These are phyloP conservation scores for Lordiphosa collinella DNA, from an alignment of 1,140 invertebrate genomes.

Conservation along the genomic window DNA sequence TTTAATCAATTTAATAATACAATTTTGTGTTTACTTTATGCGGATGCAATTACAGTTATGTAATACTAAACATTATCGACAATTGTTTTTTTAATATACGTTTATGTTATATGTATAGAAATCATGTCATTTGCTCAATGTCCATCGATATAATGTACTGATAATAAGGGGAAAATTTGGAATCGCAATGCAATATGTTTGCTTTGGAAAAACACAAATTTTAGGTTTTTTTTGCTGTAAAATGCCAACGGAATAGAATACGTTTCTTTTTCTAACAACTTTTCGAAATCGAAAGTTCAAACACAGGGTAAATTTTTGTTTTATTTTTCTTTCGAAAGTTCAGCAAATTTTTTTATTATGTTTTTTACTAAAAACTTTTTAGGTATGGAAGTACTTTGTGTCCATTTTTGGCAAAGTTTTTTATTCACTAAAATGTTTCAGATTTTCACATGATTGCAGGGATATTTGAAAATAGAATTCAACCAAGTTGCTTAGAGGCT, in stretches of 20 bases:
- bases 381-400: conserved; percentile 45
- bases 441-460: too few relatives aligned
- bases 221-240: too few relatives aligned
- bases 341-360: conserved; percentile 58
- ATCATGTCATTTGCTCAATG: conserved; percentile 37
- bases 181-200: conserved; percentile 17
- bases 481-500: not conserved
- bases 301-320: not conserved
- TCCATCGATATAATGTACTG: not conserved
- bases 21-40: conserved; percentile 13
- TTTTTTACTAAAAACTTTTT: too few relatives aligned
- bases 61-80: conserved; percentile 76
- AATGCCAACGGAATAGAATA: too few relatives aligned
- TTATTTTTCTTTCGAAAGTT: conserved; percentile 33
- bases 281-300: not conserved
- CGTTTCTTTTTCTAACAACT: too few relatives aligned
- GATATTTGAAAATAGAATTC: not conserved
- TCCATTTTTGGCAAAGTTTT: conserved; percentile 1
- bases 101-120: conserved; percentile 28
- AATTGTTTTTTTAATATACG: conserved; percentile 59
- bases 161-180: conserved; percentile 18
- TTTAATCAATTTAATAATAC: conserved; percentile 48
- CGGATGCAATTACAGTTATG: conserved; percentile 16
- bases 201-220: too few relatives aligned
- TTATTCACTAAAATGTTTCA: not conserved